Base-by-base conservation (phyloP, 35 echinoderm and acorn worm genomes). In the Diadema setosum region DNA sequence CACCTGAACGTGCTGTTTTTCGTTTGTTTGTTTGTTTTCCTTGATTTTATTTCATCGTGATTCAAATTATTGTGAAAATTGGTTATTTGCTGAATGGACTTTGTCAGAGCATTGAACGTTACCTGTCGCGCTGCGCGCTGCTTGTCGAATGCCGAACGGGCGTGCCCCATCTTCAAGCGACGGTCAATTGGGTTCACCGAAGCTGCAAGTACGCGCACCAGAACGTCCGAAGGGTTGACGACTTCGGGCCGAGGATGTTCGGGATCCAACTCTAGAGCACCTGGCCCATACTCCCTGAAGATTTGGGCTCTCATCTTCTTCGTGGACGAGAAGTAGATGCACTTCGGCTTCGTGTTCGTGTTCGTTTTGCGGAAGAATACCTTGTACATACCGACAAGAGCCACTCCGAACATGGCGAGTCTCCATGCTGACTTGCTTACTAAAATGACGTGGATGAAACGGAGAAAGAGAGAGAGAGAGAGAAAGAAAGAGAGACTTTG, bases 111-210 rank as follows among this genome's bases (percentile, higher is more conserved):
- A n/a, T n/a, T n/a, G n/a, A n/a, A n/a, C n/a, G n/a, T 20, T 82
- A 94, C 92, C 55, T 82, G 70, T 44, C 69, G 42, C 17, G 45
- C 43, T 25, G n/a, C 37, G 27, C 87, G 80, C 58, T 83, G 82
- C 37, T 70, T 74, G 46, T 86, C 86, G 27, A 86, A 75, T 24
- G 91, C 29, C 6, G 35, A 57, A 18, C 82, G 52, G 15, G 85
- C 93, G 48, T 70, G 52, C 30, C 93, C 93, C 5, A 44, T 27
- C 29, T 83, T 95, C 12, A 90, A 59, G 30, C 31, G 29, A 0
- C 86, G 25, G 64, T 95, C 93, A 31, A 90, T 70, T 0, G 88
- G 93, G 75, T 95, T 95, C 14, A 95, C 56, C 0, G 93, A 95
- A 3, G 93, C 88, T 29, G 93, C 93, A 24, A 48, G 60, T 20